A percentile compares a stretch with the other conserved stretches of the same genome.
Conservation (phyloP, 2,797 vertebrate genomes). For the Cynopterus sphinx region DNA sequence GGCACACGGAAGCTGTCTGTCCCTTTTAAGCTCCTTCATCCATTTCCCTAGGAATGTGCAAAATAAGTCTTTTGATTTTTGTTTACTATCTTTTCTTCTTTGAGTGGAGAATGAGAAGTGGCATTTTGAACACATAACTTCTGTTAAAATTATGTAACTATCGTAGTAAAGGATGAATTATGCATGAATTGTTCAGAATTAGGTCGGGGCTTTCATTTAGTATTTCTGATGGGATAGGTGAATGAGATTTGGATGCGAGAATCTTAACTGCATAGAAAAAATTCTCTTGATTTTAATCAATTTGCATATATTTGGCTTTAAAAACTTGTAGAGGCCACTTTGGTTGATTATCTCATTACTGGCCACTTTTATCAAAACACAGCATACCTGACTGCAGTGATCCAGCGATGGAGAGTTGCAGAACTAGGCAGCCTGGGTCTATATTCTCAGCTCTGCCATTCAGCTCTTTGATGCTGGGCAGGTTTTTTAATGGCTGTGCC, state of each 20-base stretch:
- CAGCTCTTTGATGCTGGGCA: neutral
- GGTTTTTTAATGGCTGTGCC: neutral
- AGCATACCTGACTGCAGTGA: neutral
- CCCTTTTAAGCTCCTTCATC: neutral
- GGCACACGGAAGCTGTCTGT: neutral
- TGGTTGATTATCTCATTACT: neutral
- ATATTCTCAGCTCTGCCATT: neutral
- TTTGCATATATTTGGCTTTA: neutral
- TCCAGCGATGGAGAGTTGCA: neutral
- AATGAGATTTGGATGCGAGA: neutral
- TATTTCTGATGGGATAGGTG: neutral
- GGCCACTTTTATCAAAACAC: neutral
- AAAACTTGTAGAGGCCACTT: neutral
- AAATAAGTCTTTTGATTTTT: neutral
- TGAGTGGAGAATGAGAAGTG: neutral
- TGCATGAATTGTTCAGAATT: neutral
- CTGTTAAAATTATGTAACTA: no score
- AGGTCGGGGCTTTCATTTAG: neutral
- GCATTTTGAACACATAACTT: neutral
- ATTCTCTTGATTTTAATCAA: neutral
- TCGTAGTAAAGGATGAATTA: neutral
- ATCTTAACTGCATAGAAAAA: neutral
- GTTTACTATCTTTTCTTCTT: neutral
- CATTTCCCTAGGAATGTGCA: neutral
- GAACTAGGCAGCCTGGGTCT: neutral